Evolutionary conservation across 2,797 vertebrate genomes (phyloP).

Genomic region (Melanotaenia trifasciata): DNA sequence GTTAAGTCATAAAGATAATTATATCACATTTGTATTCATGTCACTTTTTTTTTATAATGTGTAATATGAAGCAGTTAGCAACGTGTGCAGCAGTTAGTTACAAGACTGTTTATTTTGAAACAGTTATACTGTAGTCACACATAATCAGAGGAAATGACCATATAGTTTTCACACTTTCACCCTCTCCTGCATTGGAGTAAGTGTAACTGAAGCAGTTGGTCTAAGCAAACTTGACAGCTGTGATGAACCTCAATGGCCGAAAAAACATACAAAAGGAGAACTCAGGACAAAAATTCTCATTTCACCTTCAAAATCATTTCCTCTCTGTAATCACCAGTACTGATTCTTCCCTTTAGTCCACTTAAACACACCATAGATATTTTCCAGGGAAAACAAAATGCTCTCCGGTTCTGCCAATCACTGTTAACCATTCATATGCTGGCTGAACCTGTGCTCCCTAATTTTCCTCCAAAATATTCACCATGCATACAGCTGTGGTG

Average conservation of each 20-base stretch:
- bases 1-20: conserved; percentile 27
- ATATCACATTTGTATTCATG: conserved; percentile 49
- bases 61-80: conserved; percentile 17
- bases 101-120: conserved; percentile 74
- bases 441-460: conserved; percentile 3
- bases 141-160: conserved; percentile 78
- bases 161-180: conserved; percentile 76
- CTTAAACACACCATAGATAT: conserved; percentile 61
- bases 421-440: conserved; percentile 51
- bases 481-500: not conserved
- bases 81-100: conserved; percentile 56
- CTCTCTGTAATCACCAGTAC: conserved; percentile 74
- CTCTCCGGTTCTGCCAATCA: conserved; percentile 65
- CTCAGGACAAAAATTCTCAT: conserved; percentile 69
- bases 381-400: conserved; percentile 65
- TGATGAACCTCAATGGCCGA: conserved; percentile 78
- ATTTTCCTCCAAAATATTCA: conserved; percentile 4
- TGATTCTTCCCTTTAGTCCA: conserved; percentile 70
- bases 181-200: conserved; percentile 62
- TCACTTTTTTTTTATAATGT: conserved; percentile 42
- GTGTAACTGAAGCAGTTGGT: conserved; percentile 65
- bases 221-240: conserved; percentile 76
- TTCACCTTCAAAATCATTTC: conserved; percentile 74
- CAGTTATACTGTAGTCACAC: conserved; percentile 60
- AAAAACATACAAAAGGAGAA: conserved; percentile 76